Evolutionary conservation across 2,113 vertebrate genomes (phyloP), one percentile per base, ranked within the genome.

Genomic region (Orycteropus afer): DNA sequence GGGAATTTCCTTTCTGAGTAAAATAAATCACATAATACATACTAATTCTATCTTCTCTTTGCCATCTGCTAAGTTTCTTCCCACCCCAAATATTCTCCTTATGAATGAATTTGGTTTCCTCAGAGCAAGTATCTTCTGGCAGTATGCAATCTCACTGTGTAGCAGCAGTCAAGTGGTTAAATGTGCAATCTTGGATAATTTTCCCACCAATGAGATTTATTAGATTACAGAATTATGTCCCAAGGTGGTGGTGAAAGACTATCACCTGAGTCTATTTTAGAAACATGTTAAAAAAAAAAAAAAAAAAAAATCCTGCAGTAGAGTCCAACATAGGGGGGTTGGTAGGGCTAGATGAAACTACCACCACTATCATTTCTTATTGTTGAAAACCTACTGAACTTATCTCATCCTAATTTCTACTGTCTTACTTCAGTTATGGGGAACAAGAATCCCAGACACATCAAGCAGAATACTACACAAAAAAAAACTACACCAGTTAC

Each of bases 1-100:
- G 78, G 55, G 32, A 95, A 91, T 96, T 96, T 29, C 15, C 78
- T 95, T 97, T 92, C 74, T 83, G 34, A 90, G 73, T 91, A 96
- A 97, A 93, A 93, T 47, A 11, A 93, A 93, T 88, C 45, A 76
- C 34, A 74, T 42, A 95, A 93, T 93, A 83, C 45, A 55, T 25
- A 95, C 57, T 27, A 84, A 47, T 6, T 53, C 22, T 23, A 18
- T 37, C 65, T 90, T 76, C 40, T 81, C 53, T 84, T 82, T 74
- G 29, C 37, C 17, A 80, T 49, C 27, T 69, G 47, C n/a, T 51
- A 67, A 15, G 0, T 37, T 45, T 53, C 34, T 51, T 73, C 85
- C 57, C 63, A 40, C 27, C 20, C 11, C 57, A 61, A 76, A 59
- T 7, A 49, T 86, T 85, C 87, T 93, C 25, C 25, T 93, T 92